Evolutionary conservation across 2,888 invertebrate species (phyloP), one percentile per base, ranked within the genome.

Genomic region (Hydroisotoma schaefferi): DNA sequence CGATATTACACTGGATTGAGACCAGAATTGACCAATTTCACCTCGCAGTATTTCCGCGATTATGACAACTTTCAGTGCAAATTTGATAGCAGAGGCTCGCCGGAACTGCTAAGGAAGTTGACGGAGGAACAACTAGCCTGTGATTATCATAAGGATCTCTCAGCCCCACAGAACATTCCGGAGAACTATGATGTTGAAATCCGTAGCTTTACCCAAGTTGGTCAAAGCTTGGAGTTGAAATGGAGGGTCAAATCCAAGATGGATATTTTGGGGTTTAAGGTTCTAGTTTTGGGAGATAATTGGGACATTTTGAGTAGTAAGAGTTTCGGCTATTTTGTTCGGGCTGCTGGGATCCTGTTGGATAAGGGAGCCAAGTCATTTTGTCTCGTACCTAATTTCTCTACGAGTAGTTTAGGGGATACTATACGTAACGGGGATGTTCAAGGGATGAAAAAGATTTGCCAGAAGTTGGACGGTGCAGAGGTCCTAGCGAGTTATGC

Each of bases 211-310:
- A 58, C 55, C 10, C 63, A 59, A 47, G 58, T 60, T 29, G 69
- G 65, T 2, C 43, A 49, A 2, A 55, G 58, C 22, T n/a, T 69
- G 10, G 66, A 70, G 49, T 49, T 72, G n/a, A 59, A 61, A 52
- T 72, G 72, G 72, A 60, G 70, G 57, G 72, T 72, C 28, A 57
- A 55, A 25, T 70, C 70, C 2, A 72, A 72, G 57, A 63, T 65
- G 63, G 72, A 72, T 46, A 66, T 72, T 40, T 59, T 69, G 8
- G 68, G 68, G 15, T 72, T 72, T 33, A 49, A 63, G 20, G 23
- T 70, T 2, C 55, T 56, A 20, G 53, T 68, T 1, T 44, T 62
- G 28, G 66, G 65, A 38, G 63, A 57, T 8, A 43, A 44, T 20
- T 29, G 55, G 5, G 54, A 65, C 18, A 52, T 65, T 26, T 55